Base-by-base conservation (phyloP, 2,113 vertebrate genomes). In the Gambusia affinis region DNA sequence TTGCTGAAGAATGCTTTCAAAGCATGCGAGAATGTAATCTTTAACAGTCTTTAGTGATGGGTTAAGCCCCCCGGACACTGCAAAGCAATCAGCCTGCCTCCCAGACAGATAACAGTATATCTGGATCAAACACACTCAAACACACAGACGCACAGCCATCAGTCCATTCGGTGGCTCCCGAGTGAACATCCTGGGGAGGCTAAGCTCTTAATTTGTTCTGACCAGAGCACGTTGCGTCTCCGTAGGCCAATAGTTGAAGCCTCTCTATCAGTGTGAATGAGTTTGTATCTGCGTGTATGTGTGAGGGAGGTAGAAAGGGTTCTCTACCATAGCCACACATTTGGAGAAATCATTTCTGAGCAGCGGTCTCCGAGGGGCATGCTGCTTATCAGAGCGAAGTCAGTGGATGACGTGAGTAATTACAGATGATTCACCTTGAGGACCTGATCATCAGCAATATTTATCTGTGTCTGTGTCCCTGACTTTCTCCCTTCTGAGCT, bases 391-490 rank as follows among this genome's bases (percentile, higher is more conserved):
- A 92, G 94, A 95, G 95, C 95, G 94, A 96, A 96, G 95, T 96
- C 97, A 93, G 94, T 73, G 94, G 95, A 93, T 92, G 95, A 96
- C 95, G 94, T 96, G 95, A 97, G 96, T 97, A 97, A 98, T 97
- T 97, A 96, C 94, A 95, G 93, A 96, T 96, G 95, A 97, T 97
- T 97, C 96, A 96, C 95, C 95, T 97, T 96, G 96, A 97, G 95
- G 94, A 91, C 94, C 94, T 88, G 93, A 92, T 95, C 91, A 92
- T 87, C 84, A 91, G 84, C 83, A 89, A 73, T 85, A 75, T 91
- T 81, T 90, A 64, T 80, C n/a, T 85, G 19, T 67, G 51, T 85
- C 28, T 68, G 39, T 67, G 30, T 76, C 70, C 69, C 64, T 31
- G 19, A 42, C 71, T 75, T 83, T 78, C 62, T 70, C 70, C 60